Base-by-base conservation (phyloP, 2,113 vertebrate genomes). In the Solea senegalensis region DNA sequence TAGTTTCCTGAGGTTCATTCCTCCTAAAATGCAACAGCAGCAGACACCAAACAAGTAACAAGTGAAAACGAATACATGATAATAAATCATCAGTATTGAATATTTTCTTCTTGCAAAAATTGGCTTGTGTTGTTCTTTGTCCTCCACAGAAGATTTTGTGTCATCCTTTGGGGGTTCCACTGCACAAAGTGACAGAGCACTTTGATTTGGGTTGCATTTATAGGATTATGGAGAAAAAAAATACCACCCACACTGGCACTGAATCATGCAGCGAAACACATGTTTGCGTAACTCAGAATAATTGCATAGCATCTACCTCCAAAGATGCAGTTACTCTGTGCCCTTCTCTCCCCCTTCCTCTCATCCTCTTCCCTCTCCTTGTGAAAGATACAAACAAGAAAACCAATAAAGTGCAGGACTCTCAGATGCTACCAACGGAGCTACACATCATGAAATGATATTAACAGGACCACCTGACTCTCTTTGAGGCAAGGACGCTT, bases 231-330 rank as follows among this genome's bases (percentile, higher is more conserved):
- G 52, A 65, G 69, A 75, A 44, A 5, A 46, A 53, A 44, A 76
- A 70, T 12, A 58, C 34, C 74, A 80, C 73, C 76, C 63, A 79
- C 76, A 57, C 40, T 4, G 44, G 21, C 44, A 34, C 27, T 58
- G 60, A 84, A 58, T 84, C 64, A 64, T 70, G 28, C 52, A 62
- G 60, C 58, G 74, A 74, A 78, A 83, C 65, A 80, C 43, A 65
- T 67, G 66, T 85, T 81, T 85, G 56, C 67, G 80, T 69, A 74
- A 79, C 58, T 82, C 69, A 58, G 72, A 86, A 84, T 82, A 81
- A 84, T 73, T 85, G 69, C 67, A 74, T 7, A 40, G 54, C 59
- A 73, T 69, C 70, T 15, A 48, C 58, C 66, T 66, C 46, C 43
- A 74, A 74, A 72, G 80, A 82, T 77, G 54, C 13, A 74, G 55